A percentile compares a stretch with the other conserved stretches of the same genome.
Evolutionary conservation across 2,797 vertebrate genomes (phyloP).

Genomic region (Halcyon chelicuti): DNA sequence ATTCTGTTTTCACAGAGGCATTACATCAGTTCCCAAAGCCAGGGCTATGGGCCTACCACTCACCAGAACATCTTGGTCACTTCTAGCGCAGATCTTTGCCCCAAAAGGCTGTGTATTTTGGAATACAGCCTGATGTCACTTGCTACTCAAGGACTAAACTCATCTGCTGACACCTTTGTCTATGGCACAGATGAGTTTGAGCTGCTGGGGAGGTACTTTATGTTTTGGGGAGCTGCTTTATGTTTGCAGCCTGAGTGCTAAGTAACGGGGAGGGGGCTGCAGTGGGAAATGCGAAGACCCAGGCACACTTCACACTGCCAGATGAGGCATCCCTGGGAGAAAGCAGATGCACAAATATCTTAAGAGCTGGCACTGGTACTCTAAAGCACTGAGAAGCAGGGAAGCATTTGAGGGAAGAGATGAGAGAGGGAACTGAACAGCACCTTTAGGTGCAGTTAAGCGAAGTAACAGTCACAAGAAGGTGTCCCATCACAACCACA

Average conservation of each 20-base stretch:
- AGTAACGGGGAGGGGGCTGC: not conserved
- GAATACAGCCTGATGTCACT: not conserved
- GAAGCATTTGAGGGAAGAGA: not conserved
- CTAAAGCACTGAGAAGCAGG: not conserved
- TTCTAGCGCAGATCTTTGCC: not conserved
- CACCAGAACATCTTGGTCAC: not conserved
- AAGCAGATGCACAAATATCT: not conserved
- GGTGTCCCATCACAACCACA: not conserved
- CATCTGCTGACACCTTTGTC: not conserved
- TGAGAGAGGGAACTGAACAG: not conserved
- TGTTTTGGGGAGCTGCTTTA: too few species aligned
- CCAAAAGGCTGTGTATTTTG: not conserved
- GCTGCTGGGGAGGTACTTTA: not conserved
- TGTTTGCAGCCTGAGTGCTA: not conserved
- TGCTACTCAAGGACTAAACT: not conserved
- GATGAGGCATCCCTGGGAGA: not conserved
- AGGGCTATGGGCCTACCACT: fast-evolving
- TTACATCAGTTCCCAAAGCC: not conserved
- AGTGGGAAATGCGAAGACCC: not conserved
- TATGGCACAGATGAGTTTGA: not conserved
- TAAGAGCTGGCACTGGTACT: not conserved
- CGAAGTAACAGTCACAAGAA: not conserved
- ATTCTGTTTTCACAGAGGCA: not conserved
- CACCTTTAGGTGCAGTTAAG: not conserved
- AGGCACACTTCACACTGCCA: fast-evolving